A percentile compares a stretch with the other conserved stretches of the same genome.
phyloP scores from a whole-genome alignment of 2,888 invertebrate genomes.

The Ferdinandea cuprea region DNA sequence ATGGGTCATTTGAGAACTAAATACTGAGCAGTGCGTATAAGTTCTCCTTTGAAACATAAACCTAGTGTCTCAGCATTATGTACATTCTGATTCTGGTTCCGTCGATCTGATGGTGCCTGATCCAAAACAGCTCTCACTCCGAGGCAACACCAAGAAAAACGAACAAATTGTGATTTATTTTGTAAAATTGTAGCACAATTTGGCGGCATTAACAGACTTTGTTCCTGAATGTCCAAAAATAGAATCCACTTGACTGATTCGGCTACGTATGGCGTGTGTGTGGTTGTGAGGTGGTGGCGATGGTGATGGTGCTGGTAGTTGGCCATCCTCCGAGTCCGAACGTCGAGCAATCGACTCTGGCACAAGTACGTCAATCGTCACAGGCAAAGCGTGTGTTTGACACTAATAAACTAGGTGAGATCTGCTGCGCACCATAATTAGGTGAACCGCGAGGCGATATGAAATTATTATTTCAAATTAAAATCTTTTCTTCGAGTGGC shows the following conservation, averaged over 20 bases:
- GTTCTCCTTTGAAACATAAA: conserved; percentile 74
- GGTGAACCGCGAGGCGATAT: conserved; percentile 39
- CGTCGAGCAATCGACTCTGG: conserved; percentile 45
- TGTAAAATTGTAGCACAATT: conserved; percentile 61
- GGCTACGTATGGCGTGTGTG: conserved; percentile 14
- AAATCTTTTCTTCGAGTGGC: conserved; percentile 13
- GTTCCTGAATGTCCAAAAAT: conserved; percentile 63
- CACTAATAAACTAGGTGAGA: conserved; percentile 73
- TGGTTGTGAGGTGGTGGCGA: conserved; percentile 19
- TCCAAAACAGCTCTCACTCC: conserved; percentile 72
- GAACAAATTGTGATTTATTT: conserved; percentile 70
- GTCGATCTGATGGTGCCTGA: conserved; percentile 70
- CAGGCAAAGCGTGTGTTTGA: conserved; percentile 51
- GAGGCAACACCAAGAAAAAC: conserved; percentile 62
- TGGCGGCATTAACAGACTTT: conserved; percentile 55
- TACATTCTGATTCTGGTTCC: conserved; percentile 76
- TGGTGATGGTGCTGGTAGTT: conserved; percentile 29
- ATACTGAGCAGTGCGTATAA: conserved; percentile 68
- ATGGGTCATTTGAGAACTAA: conserved; percentile 80
- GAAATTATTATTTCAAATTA: conserved; percentile 52
- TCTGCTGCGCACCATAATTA: conserved; percentile 49
- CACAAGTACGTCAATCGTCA: conserved; percentile 72
- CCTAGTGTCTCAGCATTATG: conserved; percentile 21
- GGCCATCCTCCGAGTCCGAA: conserved; percentile 52
- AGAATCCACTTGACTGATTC: conserved; percentile 67